These are phyloP conservation scores for Magallana angulata DNA, from an alignment of 1,140 invertebrate genomes.

Conservation along the genomic window DNA sequence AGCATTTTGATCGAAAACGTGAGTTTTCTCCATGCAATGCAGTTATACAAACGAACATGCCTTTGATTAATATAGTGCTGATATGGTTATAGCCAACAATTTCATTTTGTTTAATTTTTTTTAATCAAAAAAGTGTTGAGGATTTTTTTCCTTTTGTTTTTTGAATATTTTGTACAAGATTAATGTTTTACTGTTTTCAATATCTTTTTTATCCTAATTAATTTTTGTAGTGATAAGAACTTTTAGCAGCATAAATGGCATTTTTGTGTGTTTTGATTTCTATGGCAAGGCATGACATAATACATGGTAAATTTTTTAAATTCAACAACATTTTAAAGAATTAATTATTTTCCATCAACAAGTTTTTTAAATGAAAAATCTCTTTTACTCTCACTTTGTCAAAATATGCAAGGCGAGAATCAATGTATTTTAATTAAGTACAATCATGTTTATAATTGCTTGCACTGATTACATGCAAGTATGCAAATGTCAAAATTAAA, in stretches of 20 bases:
- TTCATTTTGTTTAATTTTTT: background rate
- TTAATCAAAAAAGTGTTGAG: background rate
- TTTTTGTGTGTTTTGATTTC: background rate
- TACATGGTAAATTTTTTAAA: too few species aligned
- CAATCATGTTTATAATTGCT: background rate
- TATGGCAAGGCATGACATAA: too few species aligned
- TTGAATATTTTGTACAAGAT: background rate
- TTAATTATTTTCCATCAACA: too few species aligned
- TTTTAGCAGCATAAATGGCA: background rate
- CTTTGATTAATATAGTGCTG: conserved; percentile 6
- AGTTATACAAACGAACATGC: background rate
- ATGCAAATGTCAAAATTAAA: background rate
- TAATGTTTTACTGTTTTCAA: too few species aligned
- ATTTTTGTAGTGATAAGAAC: background rate
- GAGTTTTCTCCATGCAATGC: background rate
- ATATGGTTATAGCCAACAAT: background rate
- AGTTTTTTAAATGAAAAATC: background rate
- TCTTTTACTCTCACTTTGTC: background rate
- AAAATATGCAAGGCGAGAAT: background rate
- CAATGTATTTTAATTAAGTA: background rate
- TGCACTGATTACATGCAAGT: too few species aligned
- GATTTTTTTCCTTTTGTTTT: background rate
- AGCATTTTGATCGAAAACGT: too few species aligned
- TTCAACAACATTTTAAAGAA: too few species aligned
- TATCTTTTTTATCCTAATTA: background rate